Conservation (phyloP, 2,797 vertebrate species). For the Peromyscus attwateri region DNA sequence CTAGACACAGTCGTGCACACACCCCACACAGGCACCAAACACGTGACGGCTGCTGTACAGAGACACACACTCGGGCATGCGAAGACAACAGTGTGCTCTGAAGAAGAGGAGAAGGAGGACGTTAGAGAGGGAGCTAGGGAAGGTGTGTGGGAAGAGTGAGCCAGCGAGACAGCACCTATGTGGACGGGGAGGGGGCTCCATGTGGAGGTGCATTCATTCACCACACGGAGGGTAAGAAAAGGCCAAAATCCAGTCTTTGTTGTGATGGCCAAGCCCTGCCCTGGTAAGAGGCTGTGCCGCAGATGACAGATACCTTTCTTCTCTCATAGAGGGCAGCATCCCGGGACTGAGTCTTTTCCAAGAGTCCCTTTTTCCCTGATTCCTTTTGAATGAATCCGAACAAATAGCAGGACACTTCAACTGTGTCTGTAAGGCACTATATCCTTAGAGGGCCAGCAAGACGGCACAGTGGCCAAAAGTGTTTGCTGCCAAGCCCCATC, state of each 20-base stretch:
- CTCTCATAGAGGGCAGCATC: not conserved
- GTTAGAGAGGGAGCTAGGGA: not conserved
- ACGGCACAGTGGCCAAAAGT: not conserved
- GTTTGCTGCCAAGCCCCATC: not conserved
- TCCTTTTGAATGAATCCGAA: not conserved
- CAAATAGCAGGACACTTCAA: not conserved
- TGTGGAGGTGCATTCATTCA: not conserved
- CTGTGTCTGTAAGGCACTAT: not conserved
- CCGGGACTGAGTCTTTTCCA: not conserved
- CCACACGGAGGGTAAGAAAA: not conserved
- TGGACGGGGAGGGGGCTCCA: fast-evolving
- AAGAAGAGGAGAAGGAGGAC: not conserved
- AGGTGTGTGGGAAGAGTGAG: not conserved
- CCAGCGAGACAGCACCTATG: not conserved
- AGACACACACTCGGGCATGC: not conserved
- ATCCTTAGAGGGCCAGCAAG: not conserved
- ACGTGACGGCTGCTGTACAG: not conserved
- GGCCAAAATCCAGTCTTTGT: not conserved
- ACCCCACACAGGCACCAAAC: not conserved
- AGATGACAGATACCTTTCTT: not conserved
- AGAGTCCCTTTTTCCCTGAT: not conserved
- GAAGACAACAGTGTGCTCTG: not conserved
- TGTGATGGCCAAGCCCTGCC: not conserved
- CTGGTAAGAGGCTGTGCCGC: not conserved
- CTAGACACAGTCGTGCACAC: not conserved